A percentile compares a stretch with the other conserved stretches of the same genome.
Evolutionary conservation across 1,140 invertebrate species (phyloP).

Genomic region (Halotydeus destructor): DNA sequence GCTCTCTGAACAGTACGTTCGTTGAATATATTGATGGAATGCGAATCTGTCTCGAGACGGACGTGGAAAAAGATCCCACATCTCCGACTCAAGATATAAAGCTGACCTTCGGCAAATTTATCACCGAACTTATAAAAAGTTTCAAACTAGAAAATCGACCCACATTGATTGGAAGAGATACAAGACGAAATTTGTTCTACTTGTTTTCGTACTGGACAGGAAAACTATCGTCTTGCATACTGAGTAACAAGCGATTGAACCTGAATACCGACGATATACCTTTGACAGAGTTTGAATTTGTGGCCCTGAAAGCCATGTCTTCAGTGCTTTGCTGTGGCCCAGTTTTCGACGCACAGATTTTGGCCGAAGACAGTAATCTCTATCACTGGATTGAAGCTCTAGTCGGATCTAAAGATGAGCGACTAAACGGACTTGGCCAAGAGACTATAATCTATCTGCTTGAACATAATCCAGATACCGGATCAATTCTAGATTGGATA

Average conservation of each 20-base stretch:
- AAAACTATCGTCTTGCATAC: constrained; percentile 42
- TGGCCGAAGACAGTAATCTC: constrained; percentile 65
- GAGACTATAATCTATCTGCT: constrained; percentile 81
- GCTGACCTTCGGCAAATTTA: constrained; percentile 79
- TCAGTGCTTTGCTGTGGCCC: constrained; percentile 81
- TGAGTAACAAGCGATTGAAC: constrained; percentile 21
- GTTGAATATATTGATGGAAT: constrained; percentile 90
- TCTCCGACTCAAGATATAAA: constrained; percentile 54
- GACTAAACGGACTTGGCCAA: constrained; percentile 67
- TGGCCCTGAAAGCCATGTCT: constrained; percentile 61
- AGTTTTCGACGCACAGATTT: constrained; percentile 61
- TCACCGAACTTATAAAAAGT: constrained; percentile 75
- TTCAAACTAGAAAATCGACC: constrained; percentile 71
- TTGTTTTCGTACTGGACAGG: constrained; percentile 86
- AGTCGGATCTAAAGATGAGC: constrained; percentile 61
- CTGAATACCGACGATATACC: constrained; percentile 20
- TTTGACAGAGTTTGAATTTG: constrained; percentile 37
- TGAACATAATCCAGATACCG: constrained; percentile 87
- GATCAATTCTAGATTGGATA: constrained; percentile 81
- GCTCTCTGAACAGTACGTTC: constrained; percentile 59
- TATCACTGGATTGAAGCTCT: constrained; percentile 84
- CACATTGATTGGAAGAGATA: constrained; percentile 60
- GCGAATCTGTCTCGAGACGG: constrained; percentile 66
- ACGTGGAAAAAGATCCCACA: constrained; percentile 60
- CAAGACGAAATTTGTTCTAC: constrained; percentile 64